phyloP scores from a whole-genome alignment of 2,797 vertebrate species.

The Epinephelus awoara region DNA sequence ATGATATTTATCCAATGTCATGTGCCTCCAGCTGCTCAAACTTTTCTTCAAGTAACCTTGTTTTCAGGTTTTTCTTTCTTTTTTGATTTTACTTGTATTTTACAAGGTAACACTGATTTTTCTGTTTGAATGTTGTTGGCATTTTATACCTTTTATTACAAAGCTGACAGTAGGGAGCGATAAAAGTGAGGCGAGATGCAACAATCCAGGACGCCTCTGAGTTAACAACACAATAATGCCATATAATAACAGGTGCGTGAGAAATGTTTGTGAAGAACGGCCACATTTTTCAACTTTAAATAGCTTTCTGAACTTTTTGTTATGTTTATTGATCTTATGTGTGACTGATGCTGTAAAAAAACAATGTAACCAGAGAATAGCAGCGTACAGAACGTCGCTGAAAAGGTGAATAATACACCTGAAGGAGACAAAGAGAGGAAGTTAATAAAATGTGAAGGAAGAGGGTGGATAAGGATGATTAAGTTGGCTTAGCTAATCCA shows the following conservation, averaged over 20 bases:
- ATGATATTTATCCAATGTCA: background rate
- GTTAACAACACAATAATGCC: background rate
- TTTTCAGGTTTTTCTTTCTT: background rate
- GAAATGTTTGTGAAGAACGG: background rate
- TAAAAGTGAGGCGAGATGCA: background rate
- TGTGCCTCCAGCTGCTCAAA: background rate
- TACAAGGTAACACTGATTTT: background rate
- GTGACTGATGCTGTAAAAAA: background rate
- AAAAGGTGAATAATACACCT: constrained; percentile 4
- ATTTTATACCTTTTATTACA: background rate
- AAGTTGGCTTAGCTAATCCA: constrained; percentile 47
- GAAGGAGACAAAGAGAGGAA: constrained; percentile 11
- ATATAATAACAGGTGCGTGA: background rate
- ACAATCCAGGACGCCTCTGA: background rate
- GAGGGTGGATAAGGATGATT: constrained; percentile 33
- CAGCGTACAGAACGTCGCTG: background rate
- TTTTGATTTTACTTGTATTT: background rate
- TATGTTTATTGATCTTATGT: background rate
- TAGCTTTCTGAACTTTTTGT: background rate
- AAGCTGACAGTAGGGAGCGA: background rate
- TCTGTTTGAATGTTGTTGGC: background rate
- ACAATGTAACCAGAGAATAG: background rate
- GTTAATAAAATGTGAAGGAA: constrained; percentile 30
- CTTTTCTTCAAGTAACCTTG: background rate
- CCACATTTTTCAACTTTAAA: background rate